These are phyloP conservation scores for Archips crataeganus DNA, from an alignment of 2,888 invertebrate genomes.

Conservation along the genomic window DNA sequence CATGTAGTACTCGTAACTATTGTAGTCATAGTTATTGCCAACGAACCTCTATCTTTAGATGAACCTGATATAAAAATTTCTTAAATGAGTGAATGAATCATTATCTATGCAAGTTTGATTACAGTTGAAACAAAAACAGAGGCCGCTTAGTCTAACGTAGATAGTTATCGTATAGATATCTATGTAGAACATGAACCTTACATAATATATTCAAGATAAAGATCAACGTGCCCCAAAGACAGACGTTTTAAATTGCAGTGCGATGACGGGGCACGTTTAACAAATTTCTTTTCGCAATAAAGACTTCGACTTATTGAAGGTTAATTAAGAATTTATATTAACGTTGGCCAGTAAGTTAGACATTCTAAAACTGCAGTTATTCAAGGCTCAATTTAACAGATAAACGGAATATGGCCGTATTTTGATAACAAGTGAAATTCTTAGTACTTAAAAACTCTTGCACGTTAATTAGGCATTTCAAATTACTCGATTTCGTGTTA, in stretches of 20 bases:
- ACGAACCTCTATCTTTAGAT: background rate
- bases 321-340: constrained; percentile 58
- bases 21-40: background rate
- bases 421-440: background rate
- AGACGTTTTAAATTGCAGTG: constrained; percentile 73
- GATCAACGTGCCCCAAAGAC: constrained; percentile 63
- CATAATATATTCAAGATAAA: constrained; percentile 67
- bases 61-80: background rate
- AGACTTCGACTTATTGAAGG: constrained; percentile 59
- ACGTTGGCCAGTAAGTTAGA: constrained; percentile 47
- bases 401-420: background rate
- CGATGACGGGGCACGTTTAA: constrained; percentile 67
- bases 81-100: background rate
- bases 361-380: constrained; percentile 25
- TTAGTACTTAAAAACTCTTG: background rate
- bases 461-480: constrained; percentile 6
- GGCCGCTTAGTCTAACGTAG: background rate
- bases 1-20: background rate
- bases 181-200: constrained; percentile 48
- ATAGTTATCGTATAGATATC: constrained; percentile 16
- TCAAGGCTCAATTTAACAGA: constrained; percentile 13
- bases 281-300: constrained; percentile 70
- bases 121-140: constrained; percentile 1
- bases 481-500: constrained; percentile 11
- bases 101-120: background rate